Evolutionary conservation across 37 sponge, comb jelly and placozoan species (phyloP), one percentile per base, ranked within the genome.

Genomic region (Aphrocallistes beatrix): DNA sequence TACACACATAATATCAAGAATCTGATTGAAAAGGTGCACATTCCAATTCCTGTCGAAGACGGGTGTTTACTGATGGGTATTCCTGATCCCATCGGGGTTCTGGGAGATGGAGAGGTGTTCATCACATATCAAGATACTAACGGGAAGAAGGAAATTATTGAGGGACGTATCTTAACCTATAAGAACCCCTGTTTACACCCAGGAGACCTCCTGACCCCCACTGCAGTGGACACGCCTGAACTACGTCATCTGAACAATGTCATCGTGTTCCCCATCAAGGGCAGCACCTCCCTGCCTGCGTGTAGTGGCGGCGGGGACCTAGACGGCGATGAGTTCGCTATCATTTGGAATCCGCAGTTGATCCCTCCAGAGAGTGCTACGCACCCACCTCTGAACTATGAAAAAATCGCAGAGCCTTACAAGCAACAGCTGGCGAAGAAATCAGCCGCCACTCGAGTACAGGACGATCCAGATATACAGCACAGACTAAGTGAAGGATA

Each of bases 151-250:
- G 32, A 19, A 28, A 13, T 60, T 25, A 60, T 3, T 3, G 21
- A 3, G n/a, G 75, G 75, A 60, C 75, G 75, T 13, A 60, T 60
- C 3, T 30, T 60, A 13, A 30, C n/a, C 28, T 60, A 60, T 13
- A 60, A 60, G 21, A 60, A 60, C 75, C 75, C 75, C 34, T 60
- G 75, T 60, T 30, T 60, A 13, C 75, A 60, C n/a, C 75, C 75
- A 3, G 75, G 75, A 60, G 75, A 60, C 75, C 34, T 60, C 28
- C 34, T 60, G 75, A 30, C n/a, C 6, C 75, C 75, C 8, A 3
- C 21, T 28, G 75, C 75, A 3, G 75, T 60, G 25, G 75, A 60
- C 75, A 60, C 10, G 21, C 32, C 25, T 3, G 75, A 60, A 13
- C 75, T 60, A 6, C 8, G 34, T 13, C 75, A 60, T 28, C 75